Percentiles rank a stretch among this genome's conserved stretches.
Conservation (phyloP, 2,113 vertebrate species). For the Aplodontia rufa region DNA sequence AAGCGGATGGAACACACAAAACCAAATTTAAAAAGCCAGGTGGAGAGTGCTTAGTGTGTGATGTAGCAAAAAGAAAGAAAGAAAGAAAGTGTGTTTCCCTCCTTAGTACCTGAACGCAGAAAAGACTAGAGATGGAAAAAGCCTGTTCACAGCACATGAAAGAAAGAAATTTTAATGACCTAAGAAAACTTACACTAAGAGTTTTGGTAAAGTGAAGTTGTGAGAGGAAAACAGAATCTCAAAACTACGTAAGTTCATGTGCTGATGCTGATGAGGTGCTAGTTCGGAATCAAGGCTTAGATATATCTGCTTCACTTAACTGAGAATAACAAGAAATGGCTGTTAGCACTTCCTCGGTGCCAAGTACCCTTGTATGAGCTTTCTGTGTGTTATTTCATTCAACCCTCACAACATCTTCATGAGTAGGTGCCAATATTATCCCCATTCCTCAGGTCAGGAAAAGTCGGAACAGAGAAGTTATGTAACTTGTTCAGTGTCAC, state of each 20-base stretch:
- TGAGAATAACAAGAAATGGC: neutral
- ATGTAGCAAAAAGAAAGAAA: too few relatives aligned
- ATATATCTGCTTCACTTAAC: neutral
- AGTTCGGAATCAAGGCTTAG: neutral
- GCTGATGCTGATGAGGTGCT: neutral
- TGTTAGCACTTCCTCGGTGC: neutral
- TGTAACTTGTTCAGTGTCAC: neutral
- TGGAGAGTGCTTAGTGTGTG: neutral
- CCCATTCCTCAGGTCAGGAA: neutral
- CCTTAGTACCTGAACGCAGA: neutral
- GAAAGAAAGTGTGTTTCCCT: neutral
- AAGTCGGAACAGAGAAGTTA: neutral
- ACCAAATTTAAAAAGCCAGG: neutral
- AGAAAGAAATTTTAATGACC: neutral
- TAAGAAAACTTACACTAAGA: neutral
- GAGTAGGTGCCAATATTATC: neutral
- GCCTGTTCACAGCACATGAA: neutral
- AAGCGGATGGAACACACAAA: constrained; percentile 26
- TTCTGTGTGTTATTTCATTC: neutral
- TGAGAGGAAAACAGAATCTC: neutral
- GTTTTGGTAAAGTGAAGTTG: neutral
- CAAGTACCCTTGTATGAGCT: neutral
- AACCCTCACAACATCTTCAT: neutral
- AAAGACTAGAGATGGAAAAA: neutral
- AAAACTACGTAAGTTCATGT: neutral